These are phyloP conservation scores for Suillia variegata DNA, from an alignment of 2,888 invertebrate species.

Conservation along the genomic window DNA sequence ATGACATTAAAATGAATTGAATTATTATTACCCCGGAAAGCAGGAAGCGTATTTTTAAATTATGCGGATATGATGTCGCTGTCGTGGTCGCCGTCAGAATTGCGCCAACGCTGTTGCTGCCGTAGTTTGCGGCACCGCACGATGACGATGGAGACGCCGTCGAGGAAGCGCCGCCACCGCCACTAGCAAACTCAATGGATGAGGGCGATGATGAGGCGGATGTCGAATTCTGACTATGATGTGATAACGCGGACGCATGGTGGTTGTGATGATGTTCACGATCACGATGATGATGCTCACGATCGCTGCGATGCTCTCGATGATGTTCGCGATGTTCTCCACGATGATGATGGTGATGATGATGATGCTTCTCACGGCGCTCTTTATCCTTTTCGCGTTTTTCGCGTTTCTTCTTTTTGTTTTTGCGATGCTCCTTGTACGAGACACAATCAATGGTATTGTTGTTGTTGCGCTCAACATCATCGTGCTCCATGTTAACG, in stretches of 20 bases:
- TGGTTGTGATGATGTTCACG: conserved; percentile 30
- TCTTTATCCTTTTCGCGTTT: conserved; percentile 58
- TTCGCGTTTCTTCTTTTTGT: conserved; percentile 60
- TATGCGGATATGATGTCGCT: conserved; percentile 58
- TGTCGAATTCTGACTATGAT: conserved; percentile 45
- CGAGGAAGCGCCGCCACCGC: conserved; percentile 30
- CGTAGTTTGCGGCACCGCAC: conserved; percentile 33
- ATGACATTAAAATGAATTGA: no score
- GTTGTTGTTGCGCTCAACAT: no score
- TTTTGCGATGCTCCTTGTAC: conserved; percentile 57
- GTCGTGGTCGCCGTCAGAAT: conserved; percentile 42
- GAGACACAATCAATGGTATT: conserved; percentile 54
- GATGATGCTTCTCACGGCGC: conserved; percentile 42
- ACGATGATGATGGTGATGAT: conserved; percentile 43
- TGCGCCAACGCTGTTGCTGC: conserved; percentile 21
- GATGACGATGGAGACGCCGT: conserved; percentile 48
- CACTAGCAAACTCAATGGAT: conserved; percentile 41
- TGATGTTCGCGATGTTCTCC: conserved; percentile 30
- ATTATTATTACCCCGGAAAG: conserved; percentile 56
- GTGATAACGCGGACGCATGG: conserved; percentile 23
- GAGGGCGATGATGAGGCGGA: conserved; percentile 54
- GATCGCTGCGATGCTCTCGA: conserved; percentile 28
- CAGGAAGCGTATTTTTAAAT: conserved; percentile 61
- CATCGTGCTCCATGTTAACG: conserved; percentile 47
- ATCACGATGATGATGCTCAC: conserved; percentile 42